phyloP scores from a whole-genome alignment of 1,140 invertebrate genomes.

The Sitobion miscanthi region DNA sequence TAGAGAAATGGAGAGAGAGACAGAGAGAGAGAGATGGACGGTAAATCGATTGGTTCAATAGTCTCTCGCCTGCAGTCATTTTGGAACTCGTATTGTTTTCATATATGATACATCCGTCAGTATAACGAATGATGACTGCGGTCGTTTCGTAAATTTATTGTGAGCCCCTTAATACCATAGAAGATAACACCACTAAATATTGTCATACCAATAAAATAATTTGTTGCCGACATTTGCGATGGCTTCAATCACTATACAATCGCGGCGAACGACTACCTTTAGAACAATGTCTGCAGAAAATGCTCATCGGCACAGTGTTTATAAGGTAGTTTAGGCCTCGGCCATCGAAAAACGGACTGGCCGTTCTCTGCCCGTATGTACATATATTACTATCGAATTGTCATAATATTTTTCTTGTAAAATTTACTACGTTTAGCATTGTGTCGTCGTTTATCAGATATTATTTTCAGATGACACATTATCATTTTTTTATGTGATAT shows the following conservation, averaged over 20 bases:
- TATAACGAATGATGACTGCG: no score
- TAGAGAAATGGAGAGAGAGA: not conserved
- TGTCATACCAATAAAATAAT: not conserved
- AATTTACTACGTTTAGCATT: not conserved
- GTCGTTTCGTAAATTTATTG: no score
- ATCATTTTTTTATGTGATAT: no score
- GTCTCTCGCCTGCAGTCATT: not conserved
- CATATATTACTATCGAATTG: no score
- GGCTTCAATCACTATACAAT: not conserved
- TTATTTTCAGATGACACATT: no score
- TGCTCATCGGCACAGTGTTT: no score
- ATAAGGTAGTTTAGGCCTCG: not conserved
- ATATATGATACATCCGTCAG: not conserved
- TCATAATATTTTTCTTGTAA: not conserved
- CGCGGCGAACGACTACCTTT: not conserved
- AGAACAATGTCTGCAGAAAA: not conserved
- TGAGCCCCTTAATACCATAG: no score
- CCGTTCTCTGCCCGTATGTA: no score
- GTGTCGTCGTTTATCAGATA: no score
- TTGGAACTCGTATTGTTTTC: not conserved
- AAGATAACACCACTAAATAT: no score
- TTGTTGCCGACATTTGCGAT: not conserved
- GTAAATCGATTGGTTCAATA: not conserved
- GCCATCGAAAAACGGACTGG: no score
- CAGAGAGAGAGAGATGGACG: not conserved